phyloP scores from a whole-genome alignment of 23 tunicate genomes.

The Botrylloides violaceus region DNA sequence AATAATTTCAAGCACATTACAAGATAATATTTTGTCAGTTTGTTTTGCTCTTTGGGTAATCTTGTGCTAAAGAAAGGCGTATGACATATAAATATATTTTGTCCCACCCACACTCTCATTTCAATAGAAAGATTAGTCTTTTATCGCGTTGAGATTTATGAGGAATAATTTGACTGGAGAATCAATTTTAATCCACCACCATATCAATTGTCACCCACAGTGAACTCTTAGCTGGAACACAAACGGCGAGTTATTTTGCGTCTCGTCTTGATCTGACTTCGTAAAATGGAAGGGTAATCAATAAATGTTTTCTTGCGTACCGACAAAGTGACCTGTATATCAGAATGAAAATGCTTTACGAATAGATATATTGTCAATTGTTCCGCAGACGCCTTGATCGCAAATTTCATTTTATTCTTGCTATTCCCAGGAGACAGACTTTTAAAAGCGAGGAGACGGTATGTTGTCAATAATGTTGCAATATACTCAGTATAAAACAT shows the following conservation, averaged over 20 bases:
- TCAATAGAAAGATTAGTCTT: neutral
- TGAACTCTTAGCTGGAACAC: neutral
- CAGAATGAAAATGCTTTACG: neutral
- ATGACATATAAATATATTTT: neutral
- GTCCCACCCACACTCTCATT: neutral
- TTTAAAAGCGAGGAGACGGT: constrained; percentile 12
- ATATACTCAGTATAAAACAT: neutral
- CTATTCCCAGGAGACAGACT: neutral
- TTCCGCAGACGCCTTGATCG: neutral
- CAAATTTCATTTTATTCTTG: neutral
- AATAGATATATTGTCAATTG: neutral
- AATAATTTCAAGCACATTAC: neutral
- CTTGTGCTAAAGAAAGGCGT: neutral
- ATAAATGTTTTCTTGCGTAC: neutral
- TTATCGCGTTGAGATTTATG: neutral
- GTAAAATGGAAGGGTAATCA: neutral
- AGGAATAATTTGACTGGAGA: neutral
- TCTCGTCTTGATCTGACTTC: neutral
- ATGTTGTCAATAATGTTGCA: neutral
- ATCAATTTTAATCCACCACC: neutral
- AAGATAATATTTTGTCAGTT: neutral
- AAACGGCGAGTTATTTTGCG: neutral
- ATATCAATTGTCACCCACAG: constrained; percentile 3
- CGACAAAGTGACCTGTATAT: too few species aligned
- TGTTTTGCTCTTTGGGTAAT: neutral